Percentiles rank a stretch among this genome's conserved stretches.
phyloP scores from a whole-genome alignment of 1,140 invertebrate species.

The Fopius arisanus region DNA sequence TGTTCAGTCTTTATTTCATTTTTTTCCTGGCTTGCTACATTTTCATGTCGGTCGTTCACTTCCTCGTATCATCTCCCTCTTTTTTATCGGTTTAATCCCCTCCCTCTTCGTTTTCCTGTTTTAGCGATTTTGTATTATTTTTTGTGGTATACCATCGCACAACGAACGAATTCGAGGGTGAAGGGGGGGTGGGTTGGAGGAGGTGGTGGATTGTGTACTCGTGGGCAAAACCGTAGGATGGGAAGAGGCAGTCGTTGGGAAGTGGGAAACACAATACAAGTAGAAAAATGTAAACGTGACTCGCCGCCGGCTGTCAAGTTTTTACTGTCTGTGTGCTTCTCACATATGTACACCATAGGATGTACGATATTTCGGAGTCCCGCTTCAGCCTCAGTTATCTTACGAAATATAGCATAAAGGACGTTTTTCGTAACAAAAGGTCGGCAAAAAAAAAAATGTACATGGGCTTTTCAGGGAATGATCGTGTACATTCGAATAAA shows the following conservation, averaged over 20 bases:
- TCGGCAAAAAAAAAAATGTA: not conserved
- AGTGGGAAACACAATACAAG: constrained; percentile 33
- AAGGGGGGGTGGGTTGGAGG: not conserved
- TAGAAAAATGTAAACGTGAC: constrained; percentile 36
- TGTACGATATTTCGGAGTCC: constrained; percentile 10
- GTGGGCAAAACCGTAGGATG: constrained; percentile 21
- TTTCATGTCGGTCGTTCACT: constrained; percentile 14
- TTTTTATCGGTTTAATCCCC: constrained; percentile 8
- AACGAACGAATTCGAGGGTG: constrained; percentile 3
- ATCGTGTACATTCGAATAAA: constrained; percentile 1
- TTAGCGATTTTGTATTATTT: not conserved
- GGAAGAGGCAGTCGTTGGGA: constrained; percentile 23
- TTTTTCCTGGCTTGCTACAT: constrained; percentile 6
- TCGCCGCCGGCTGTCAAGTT: constrained; percentile 32
- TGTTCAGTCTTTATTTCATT: not conserved
- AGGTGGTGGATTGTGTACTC: not conserved
- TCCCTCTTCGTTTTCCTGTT: not conserved
- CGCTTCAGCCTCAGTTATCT: constrained; percentile 11
- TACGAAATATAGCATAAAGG: constrained; percentile 9
- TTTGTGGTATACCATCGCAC: constrained; percentile 1
- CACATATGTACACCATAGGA: constrained; percentile 1
- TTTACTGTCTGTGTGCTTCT: constrained; percentile 4
- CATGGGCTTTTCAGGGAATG: constrained; percentile 1
- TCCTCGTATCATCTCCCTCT: constrained; percentile 14
- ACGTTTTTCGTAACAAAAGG: not conserved